These are phyloP conservation scores for Ormia ochracea DNA, from an alignment of 2,888 invertebrate species.

Conservation along the genomic window DNA sequence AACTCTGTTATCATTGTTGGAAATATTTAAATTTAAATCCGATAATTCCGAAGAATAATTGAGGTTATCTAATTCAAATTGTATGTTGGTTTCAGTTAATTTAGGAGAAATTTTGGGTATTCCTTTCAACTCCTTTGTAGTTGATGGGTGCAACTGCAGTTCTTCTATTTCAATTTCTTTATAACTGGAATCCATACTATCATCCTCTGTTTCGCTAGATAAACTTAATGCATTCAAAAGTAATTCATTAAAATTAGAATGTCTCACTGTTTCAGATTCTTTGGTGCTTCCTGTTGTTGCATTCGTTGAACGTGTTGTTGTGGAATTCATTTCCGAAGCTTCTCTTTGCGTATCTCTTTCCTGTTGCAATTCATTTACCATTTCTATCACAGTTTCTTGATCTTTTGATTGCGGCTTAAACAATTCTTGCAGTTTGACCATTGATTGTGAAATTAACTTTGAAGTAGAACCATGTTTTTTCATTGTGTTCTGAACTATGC, in stretches of 20 bases:
- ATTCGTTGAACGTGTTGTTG: conserved; percentile 5
- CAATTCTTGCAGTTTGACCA: conserved; percentile 70
- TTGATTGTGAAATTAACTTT: conserved; percentile 67
- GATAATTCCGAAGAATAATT: background rate
- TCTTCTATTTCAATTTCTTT: conserved; percentile 1
- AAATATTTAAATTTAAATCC: conserved; percentile 1
- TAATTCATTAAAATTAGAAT: background rate
- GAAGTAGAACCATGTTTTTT: background rate
- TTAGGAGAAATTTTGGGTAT: too few species aligned
- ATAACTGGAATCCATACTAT: background rate
- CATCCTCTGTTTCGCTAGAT: conserved; percentile 24
- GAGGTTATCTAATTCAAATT: conserved; percentile 4
- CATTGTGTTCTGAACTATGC: background rate
- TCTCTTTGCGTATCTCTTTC: background rate
- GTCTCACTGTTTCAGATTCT: background rate
- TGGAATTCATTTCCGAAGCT: conserved; percentile 10
- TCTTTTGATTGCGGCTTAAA: conserved; percentile 60
- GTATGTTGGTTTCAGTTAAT: background rate
- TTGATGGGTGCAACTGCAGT: background rate
- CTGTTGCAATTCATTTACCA: conserved; percentile 15
- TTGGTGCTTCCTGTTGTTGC: background rate
- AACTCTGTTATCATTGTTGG: conserved; percentile 47
- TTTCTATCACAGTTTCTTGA: conserved; percentile 13
- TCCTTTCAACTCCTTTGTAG: background rate
- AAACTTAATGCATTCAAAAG: conserved; percentile 29